Base-by-base conservation (phyloP, 2,797 vertebrate species). In the Cuniculus paca region DNA sequence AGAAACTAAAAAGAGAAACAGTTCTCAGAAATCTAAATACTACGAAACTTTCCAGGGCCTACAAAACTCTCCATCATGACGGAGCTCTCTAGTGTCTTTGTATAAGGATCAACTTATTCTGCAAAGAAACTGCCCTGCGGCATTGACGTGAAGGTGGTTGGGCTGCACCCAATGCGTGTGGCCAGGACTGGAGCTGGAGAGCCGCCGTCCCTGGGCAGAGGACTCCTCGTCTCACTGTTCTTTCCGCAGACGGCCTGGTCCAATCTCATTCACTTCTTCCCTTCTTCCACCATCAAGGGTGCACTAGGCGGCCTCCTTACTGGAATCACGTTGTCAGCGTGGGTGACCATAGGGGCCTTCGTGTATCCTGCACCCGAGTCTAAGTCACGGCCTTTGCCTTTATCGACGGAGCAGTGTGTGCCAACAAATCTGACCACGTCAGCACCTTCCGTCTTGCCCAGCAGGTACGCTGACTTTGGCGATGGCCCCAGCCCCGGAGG, bases 291-390 rank as follows among this genome's bases (percentile, higher is more conserved):
- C 50, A 75, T 96, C 52, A 82, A 99, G 99, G 99, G 99, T 52
- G 99, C 99, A 5, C 36, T 98, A 0, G 98, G 98, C 50, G 99
- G 99, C 58, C 98, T 99, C 48, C 26, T 98, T 0, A 95, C 97
- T 48, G 99, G 99, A 96, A 98, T 99, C 88, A 79, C 39, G 54
- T 87, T 99, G 90, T 98, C 99, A 22, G 99, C 99, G 96, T 99
- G 99, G 98, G 97, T 97, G 19, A 98, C 98, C 2, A 98, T 99
- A 0, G 99, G 98, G 45, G 98, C 98, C 14, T 99, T 99, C 90
- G 82, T 99, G 72, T 98, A 99, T 89, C 99, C 99, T 19, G 98
- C 99, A 12, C 98, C 97, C 39, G 68, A 83, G 0, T 77, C 95
- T 20, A 99, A 99, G 97, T 98, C 98, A 11, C 94, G 96, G 56